phyloP scores from a whole-genome alignment of 2,888 invertebrate species.

The Gymnocheta viridis region DNA sequence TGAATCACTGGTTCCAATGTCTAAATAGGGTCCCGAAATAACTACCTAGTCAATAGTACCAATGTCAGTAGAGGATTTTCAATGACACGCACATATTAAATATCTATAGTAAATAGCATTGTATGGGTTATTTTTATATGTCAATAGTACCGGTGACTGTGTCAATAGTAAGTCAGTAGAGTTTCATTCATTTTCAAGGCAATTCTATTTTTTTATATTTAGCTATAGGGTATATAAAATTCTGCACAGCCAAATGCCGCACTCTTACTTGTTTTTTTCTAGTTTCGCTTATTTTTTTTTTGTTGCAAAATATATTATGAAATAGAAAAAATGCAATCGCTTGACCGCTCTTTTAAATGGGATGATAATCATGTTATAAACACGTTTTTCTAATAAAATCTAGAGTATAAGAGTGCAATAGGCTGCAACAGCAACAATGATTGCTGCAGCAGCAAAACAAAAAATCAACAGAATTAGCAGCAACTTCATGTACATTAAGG shows the following conservation, averaged over 20 bases:
- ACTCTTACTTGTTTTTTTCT: neutral
- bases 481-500: constrained; percentile 44
- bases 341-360: constrained; percentile 66
- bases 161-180: too few relatives aligned
- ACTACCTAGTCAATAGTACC: too few relatives aligned
- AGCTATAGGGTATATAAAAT: neutral
- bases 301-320: constrained; percentile 39
- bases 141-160: too few relatives aligned
- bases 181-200: too few relatives aligned
- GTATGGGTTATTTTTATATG: too few relatives aligned
- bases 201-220: too few relatives aligned
- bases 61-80: too few relatives aligned
- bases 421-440: constrained; percentile 31
- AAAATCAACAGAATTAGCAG: constrained; percentile 21
- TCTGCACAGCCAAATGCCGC: neutral
- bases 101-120: too few relatives aligned
- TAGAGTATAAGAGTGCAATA: constrained; percentile 56
- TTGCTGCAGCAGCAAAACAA: constrained; percentile 8
- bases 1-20: too few relatives aligned
- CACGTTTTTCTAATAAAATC: constrained; percentile 69
- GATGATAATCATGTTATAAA: constrained; percentile 67
- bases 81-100: too few relatives aligned
- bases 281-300: constrained; percentile 40
- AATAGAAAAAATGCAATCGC: constrained; percentile 57
- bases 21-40: too few relatives aligned